Evolutionary conservation across 2,888 invertebrate species (phyloP).

Genomic region (Carabus problematicus): DNA sequence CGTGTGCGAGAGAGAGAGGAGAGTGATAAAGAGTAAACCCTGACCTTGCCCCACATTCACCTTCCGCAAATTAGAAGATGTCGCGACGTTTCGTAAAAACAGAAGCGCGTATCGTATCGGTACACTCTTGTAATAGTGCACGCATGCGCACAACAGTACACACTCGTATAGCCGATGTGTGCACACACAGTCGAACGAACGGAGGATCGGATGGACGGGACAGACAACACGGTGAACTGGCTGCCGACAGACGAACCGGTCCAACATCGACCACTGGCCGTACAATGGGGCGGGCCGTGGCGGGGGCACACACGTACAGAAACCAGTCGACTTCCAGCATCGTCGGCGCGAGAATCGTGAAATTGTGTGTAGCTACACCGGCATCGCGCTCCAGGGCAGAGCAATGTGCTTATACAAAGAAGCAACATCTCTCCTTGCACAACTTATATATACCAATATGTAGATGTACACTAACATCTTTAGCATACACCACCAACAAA

Average conservation of each 20-base stretch:
- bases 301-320: too few relatives aligned
- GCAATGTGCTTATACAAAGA: too few relatives aligned
- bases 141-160: background rate
- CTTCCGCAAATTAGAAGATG: slow-evolving; percentile 43
- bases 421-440: too few relatives aligned
- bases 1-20: slow-evolving; percentile 5
- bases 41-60: slow-evolving; percentile 60
- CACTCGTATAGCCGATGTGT: background rate
- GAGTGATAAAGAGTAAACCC: slow-evolving; percentile 50
- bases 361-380: too few relatives aligned
- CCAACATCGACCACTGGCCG: background rate
- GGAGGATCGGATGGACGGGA: background rate
- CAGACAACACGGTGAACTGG: background rate
- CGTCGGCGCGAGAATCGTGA: too few relatives aligned
- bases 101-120: slow-evolving; percentile 10
- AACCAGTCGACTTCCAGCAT: too few relatives aligned
- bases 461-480: too few relatives aligned
- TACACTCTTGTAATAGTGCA: background rate
- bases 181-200: background rate
- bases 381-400: too few relatives aligned
- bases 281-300: background rate
- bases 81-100: slow-evolving; percentile 15
- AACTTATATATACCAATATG: too few relatives aligned
- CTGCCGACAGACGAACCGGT: slow-evolving; percentile 5
- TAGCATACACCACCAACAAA: too few relatives aligned